Base-by-base conservation (phyloP, 1,140 invertebrate genomes). In the Lineus longissimus region DNA sequence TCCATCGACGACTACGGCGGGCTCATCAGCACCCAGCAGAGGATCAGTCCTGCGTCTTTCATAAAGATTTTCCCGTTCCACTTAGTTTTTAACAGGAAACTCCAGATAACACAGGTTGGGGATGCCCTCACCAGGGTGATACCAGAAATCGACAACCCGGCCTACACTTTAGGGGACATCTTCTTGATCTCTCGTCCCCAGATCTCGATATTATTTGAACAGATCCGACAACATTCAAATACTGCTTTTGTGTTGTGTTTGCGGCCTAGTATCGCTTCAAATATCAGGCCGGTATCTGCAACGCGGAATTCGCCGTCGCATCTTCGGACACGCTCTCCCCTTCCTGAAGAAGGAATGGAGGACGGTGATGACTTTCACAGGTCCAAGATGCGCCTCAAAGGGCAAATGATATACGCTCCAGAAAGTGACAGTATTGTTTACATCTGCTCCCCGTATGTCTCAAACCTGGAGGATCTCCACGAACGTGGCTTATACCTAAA, bases 31-130 rank as follows among this genome's bases (percentile, higher is more conserved):
- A 59, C 61, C 17, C 70, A 74, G 33, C 69, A 67, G 9, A 73
- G 74, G 59, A 78, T 78, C 0, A 93, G 91, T 76, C 92, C 93
- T 17, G 86, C 89, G 11, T 95, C 93, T 15, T 97, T 97, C 83
- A 95, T 93, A 78, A 87, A 90, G 58, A 89, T 94, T 1, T 97
- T 97, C 81, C 95, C 95, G 15, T 97, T 97, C 78, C 94, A 97
- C 79, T 82, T 97, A 64, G 89, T 96, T 87, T 97, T 97, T 76
- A 89, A 96, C 75, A 86, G 90, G 17, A 86, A 92, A 63, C 85
- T 96, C 79, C 87, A 85, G 70, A 90, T 96, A 69, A 86, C 91
- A 36, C 93, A 95, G 84, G 90, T 70, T 7, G 95, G 95, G 36
- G 88, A 88, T 56, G 92, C 94, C 0, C 89, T 97, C 25, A 87